Evolutionary conservation across 2,888 invertebrate species (phyloP), one percentile per base, ranked within the genome.

Genomic region (Ormyrus pomaceus): DNA sequence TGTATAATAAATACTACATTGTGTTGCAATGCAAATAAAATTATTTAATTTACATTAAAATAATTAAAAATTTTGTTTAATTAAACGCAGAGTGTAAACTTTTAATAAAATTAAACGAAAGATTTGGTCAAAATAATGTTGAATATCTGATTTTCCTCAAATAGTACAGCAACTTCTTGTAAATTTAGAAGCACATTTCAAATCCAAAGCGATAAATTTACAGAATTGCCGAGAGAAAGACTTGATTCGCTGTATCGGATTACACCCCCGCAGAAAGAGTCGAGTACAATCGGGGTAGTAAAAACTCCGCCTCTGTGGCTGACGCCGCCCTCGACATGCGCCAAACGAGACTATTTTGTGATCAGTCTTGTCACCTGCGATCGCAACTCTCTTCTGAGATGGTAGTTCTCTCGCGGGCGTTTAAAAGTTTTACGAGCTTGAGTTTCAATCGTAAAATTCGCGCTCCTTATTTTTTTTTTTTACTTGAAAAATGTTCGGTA

Each of bases 271-370:
- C 69, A 73, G 45, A 62, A 79, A 77, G 70, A 66, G 19, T 19
- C 48, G 6, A 9, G 48, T 9, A 71, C 59, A 71, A 80, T 81
- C 75, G 79, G 78, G 80, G 79, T 82, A 82, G 82, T 55, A 86
- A 87, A 87, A 87, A 86, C 88, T 87, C 86, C 88, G 87, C 85
- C 84, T 78, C 76, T 80, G 61, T 73, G 19, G 55, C 75, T 82
- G 74, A 83, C 84, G 85, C 83, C 73, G 85, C 86, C 85, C 84
- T 75, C 82, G 86, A 82, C 87, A 87, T 88, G 88, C 88, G 88
- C 88, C 81, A 69, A 73, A 48, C 73, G 69, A 61, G 77, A 79
- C 73, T 55, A 61, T 56, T 77, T 79, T 70, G 68, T 81, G 80
- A 8, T 11, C 69, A 77, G 69, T 79, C 80, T 19, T 84, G 82